Base-by-base conservation (phyloP, 2,113 vertebrate species). In the Prionailurus viverrinus region DNA sequence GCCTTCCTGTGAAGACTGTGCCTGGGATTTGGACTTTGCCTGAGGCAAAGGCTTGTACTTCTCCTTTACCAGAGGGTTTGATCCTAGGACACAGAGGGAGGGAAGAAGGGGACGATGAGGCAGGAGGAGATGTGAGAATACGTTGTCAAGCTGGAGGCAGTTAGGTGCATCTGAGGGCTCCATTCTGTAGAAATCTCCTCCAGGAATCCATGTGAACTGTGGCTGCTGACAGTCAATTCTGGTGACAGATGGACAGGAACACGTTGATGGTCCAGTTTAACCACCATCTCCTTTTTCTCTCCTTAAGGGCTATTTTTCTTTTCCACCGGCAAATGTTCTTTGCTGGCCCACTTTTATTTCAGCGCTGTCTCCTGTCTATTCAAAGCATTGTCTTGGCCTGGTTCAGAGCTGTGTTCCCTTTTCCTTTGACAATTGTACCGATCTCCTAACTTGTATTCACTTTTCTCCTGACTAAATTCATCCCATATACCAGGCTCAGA, bases 21-120 rank as follows among this genome's bases (percentile, higher is more conserved):
- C 80, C 25, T 87, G 96, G 55, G 48, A 39, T 74, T 95, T 23
- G 21, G 31, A 6, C 76, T 76, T 53, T 31, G 21, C 16, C 29
- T 5, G 23, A 79, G 45, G 13, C 15, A 63, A 55, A 94, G n/a
- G 31, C 27, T 91, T 55, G 4, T 79, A 55, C 78, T 73, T 9
- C 23, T 84, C 7, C 27, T 61, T 66, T 36, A 69, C 51, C 5
- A 29, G 31, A 41, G 7, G 33, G 3, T 48, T 36, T 8, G 45
- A 66, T 11, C 51, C 19, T 15, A 66, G 8, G 33, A 31, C n/a
- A 19, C 21, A 31, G 13, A 69, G 23, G 25, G 4, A n/a, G 12
- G 11, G 7, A 18, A 18, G 33, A 8, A 14, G 10, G 0, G 4
- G 21, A 10, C 0, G 2, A 3, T 0, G 1, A 5, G 3, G 5